Evolutionary conservation across 2,888 invertebrate genomes (phyloP).

Genomic region (Nemapogon koenigi): DNA sequence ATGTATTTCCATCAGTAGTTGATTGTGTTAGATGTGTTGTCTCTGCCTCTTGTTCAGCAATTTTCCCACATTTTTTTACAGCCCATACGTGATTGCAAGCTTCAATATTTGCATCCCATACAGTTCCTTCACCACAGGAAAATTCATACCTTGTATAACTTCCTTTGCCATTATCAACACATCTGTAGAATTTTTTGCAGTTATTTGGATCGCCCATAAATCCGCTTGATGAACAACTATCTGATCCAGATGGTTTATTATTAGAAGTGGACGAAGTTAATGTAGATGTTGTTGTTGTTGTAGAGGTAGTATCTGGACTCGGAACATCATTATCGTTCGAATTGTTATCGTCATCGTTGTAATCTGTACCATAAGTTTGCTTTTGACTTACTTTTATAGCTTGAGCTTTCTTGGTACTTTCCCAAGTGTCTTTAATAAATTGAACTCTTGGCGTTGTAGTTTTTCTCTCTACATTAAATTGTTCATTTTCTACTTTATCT

Average conservation of each 20-base stretch:
- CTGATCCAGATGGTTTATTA: conserved; percentile 14
- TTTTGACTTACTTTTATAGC: background rate
- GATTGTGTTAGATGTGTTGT: conserved; percentile 15
- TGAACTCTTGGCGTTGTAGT: too few relatives aligned
- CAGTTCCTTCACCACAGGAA: conserved; percentile 64
- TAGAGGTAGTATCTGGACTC: conserved; percentile 13
- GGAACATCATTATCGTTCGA: background rate
- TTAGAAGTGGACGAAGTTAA: conserved; percentile 10
- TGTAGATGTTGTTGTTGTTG: conserved; percentile 14
- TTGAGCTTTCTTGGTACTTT: too few relatives aligned
- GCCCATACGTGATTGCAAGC: conserved; percentile 67
- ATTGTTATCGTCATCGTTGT: conserved; percentile 21
- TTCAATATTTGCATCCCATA: conserved; percentile 63
- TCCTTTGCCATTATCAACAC: conserved; percentile 56
- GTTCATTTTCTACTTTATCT: too few relatives aligned
- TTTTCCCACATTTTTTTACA: conserved; percentile 33
- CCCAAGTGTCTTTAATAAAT: too few relatives aligned
- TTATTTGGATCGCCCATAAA: conserved; percentile 62
- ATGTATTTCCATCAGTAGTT: conserved; percentile 15
- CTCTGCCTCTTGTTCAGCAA: conserved; percentile 2
- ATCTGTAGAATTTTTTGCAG: conserved; percentile 73
- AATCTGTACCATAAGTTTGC: conserved; percentile 14
- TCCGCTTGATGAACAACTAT: conserved; percentile 55
- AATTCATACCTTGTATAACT: conserved; percentile 58
- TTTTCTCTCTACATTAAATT: too few relatives aligned